Conservation (phyloP, 2,888 invertebrate genomes). For the Leptarthrus brevirostris region DNA sequence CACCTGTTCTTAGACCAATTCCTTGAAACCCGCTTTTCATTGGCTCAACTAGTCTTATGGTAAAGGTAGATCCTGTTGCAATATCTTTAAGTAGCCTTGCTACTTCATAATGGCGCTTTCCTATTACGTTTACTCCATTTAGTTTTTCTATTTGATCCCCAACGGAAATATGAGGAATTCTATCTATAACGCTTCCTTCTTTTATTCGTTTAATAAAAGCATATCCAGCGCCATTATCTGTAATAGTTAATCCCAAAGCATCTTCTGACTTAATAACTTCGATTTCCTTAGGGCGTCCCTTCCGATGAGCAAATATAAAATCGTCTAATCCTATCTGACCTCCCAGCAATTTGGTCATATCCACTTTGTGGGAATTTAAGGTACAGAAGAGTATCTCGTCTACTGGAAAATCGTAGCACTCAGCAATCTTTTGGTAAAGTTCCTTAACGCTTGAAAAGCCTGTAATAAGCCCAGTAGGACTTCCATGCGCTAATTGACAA, state of each 20-base stretch:
- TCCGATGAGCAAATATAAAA: constrained; percentile 97
- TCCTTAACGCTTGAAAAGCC: constrained; percentile 96
- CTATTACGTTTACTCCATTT: constrained; percentile 83
- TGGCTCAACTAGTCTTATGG: constrained; percentile 90
- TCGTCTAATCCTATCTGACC: constrained; percentile 98
- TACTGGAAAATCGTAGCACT: constrained; percentile 84
- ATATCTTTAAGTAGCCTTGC: constrained; percentile 95
- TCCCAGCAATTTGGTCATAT: constrained; percentile 94
- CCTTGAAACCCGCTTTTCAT: constrained; percentile 91
- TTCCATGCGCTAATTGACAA: constrained; percentile 97
- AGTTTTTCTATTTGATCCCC: constrained; percentile 98
- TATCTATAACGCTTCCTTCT: constrained; percentile 90
- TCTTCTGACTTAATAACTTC: constrained; percentile 94
- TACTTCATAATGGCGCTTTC: constrained; percentile 95
- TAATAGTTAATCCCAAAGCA: constrained; percentile 95
- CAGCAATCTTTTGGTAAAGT: constrained; percentile 94
- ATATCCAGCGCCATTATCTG: constrained; percentile 97
- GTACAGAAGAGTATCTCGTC: constrained; percentile 97
- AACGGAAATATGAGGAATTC: constrained; percentile 84
- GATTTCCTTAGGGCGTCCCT: constrained; percentile 95
- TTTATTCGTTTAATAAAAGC: constrained; percentile 98
- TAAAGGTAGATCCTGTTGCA: constrained; percentile 87
- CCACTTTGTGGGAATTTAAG: constrained; percentile 96
- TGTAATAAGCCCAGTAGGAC: constrained; percentile 93
- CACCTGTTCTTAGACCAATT: constrained; percentile 81